Conservation (phyloP, 2,888 invertebrate species). For the Blomia tropicalis region DNA sequence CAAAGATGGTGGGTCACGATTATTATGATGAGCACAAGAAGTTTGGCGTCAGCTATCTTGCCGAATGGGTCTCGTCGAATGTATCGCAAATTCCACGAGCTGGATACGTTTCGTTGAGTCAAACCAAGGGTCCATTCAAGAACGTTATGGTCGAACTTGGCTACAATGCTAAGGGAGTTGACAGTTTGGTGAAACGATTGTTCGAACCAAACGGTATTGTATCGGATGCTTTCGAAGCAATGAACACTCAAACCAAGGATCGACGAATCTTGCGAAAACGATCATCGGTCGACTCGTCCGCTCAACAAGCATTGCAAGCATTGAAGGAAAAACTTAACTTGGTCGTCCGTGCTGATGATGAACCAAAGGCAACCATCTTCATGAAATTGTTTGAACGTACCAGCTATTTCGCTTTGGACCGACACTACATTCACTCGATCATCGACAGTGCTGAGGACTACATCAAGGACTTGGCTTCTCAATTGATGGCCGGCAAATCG, state of each 20-base stretch:
- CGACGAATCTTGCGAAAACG: conserved; percentile 10
- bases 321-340: conserved; percentile 20
- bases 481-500: neutral
- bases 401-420: conserved; percentile 25
- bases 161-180: conserved; percentile 23
- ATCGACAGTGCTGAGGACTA: conserved; percentile 17
- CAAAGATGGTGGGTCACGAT: conserved; percentile 17
- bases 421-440: conserved; percentile 19
- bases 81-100: conserved; percentile 20
- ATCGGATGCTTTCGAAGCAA: conserved; percentile 15
- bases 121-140: conserved; percentile 5
- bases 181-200: conserved; percentile 12
- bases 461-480: conserved; percentile 8
- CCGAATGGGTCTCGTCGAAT: conserved; percentile 20
- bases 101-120: conserved; percentile 14
- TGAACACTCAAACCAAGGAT: conserved; percentile 14
- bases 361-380: conserved; percentile 24
- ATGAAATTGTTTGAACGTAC: conserved; percentile 26
- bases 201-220: conserved; percentile 20
- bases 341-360: conserved; percentile 16
- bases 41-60: conserved; percentile 12
- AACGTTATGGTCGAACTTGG: conserved; percentile 20
- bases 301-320: conserved; percentile 16
- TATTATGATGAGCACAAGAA: conserved; percentile 20
- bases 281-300: conserved; percentile 14